phyloP scores from a whole-genome alignment of 2,113 vertebrate genomes.

The Reinhardtius hippoglossoides region DNA sequence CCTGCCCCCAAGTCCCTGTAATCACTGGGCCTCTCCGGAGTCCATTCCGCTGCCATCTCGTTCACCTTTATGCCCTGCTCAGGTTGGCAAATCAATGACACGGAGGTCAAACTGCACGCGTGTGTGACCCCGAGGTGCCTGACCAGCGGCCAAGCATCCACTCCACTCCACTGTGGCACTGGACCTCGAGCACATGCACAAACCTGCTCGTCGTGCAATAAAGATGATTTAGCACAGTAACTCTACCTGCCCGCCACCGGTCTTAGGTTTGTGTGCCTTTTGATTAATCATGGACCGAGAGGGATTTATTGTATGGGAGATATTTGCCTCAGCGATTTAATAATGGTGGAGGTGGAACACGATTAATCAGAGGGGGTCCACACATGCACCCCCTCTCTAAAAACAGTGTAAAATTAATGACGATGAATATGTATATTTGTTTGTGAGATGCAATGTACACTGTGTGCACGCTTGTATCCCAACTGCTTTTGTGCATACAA shows the following conservation, averaged over 20 bases:
- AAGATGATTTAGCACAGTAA: conserved; percentile 83
- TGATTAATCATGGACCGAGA: conserved; percentile 84
- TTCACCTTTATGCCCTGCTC: conserved; percentile 58
- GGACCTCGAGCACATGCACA: conserved; percentile 50
- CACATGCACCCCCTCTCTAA: conserved; percentile 56
- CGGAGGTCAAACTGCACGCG: conserved; percentile 42
- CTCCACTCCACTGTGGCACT: conserved; percentile 44
- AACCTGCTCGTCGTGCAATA: conserved; percentile 77
- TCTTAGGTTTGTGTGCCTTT: conserved; percentile 78
- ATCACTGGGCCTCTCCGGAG: conserved; percentile 58
- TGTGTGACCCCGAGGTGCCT: conserved; percentile 54
- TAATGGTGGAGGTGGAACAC: conserved; percentile 81
- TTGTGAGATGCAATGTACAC: conserved; percentile 61
- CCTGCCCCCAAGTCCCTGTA: conserved; percentile 48
- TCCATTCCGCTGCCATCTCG: conserved; percentile 49
- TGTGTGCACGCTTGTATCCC: conserved; percentile 14
- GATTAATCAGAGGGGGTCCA: conserved; percentile 82
- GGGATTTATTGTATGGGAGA: conserved; percentile 85
- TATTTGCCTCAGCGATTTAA: conserved; percentile 88
- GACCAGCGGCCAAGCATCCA: conserved; percentile 57
- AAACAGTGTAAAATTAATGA: conserved; percentile 84
- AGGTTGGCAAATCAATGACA: conserved; percentile 72
- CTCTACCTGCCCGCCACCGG: conserved; percentile 79
- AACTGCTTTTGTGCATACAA: conserved; percentile 31
- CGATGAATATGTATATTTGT: conserved; percentile 84